phyloP scores from a whole-genome alignment of 2,113 vertebrate genomes.

The cat (Felis catus) region DNA sequence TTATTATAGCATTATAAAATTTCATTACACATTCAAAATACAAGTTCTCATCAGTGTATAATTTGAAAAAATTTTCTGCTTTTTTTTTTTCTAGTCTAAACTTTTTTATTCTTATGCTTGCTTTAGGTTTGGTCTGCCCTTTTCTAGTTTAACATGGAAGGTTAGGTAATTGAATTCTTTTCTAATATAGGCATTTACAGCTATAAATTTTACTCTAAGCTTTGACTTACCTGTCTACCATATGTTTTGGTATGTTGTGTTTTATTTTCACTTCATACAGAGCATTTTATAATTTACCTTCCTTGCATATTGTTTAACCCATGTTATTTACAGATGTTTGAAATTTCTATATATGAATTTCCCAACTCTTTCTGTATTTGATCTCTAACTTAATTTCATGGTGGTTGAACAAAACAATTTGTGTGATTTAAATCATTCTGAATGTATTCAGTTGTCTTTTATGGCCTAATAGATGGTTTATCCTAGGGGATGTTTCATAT shows the following conservation, averaged over 20 bases:
- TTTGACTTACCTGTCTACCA: neutral
- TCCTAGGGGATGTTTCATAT: neutral
- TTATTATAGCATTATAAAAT: neutral
- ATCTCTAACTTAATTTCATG: neutral
- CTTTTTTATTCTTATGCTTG: neutral
- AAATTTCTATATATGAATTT: neutral
- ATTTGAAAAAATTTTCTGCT: neutral
- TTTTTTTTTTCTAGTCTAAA: neutral
- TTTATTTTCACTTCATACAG: neutral
- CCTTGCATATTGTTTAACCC: neutral
- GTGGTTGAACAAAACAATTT: neutral
- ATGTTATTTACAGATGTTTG: neutral
- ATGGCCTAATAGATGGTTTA: neutral
- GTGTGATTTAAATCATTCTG: neutral
- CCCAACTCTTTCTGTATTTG: neutral
- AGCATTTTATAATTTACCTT: neutral
- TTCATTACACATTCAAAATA: neutral
- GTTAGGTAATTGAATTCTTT: neutral
- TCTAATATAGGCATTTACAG: neutral
- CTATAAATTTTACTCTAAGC: neutral
- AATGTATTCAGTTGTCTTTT: neutral
- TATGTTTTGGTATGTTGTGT: neutral
- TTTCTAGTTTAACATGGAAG: neutral
- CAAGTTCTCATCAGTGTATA: neutral
- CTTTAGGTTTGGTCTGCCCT: neutral